Evolutionary conservation across 2,888 invertebrate species (phyloP), one percentile per base, ranked within the genome.

Genomic region (Coleophora flavipennella): DNA sequence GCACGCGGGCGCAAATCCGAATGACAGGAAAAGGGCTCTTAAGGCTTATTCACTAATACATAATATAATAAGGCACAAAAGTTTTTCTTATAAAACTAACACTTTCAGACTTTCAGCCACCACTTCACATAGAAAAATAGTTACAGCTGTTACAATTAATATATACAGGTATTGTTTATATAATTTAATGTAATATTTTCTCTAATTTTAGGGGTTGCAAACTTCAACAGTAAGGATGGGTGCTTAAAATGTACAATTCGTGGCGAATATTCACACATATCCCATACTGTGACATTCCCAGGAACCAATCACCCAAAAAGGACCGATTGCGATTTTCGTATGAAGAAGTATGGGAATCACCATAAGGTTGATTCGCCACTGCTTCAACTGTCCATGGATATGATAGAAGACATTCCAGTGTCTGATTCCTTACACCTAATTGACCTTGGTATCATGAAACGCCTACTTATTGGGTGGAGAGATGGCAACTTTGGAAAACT

Each of bases 331-430:
- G 42, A 42, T 12, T 57, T 57, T 38, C 35, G 53, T 6, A 6
- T 10, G 1, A 52, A 50, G 35, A 48, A 39, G 9, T 50, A 57
- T 35, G 50, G 44, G 3, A 1, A 7, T 8, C 54, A 54, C 29
- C 53, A 54, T 25, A 57, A 57, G 28, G 0, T 1, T 0, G 51
- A 53, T 27, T 48, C 53, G 1, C 53, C 50, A 1, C 26, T 54
- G 2, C 20, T 53, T 6, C 13, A 44, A 31, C 27, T 55, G 1
- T 40, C 39, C 0, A 53, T 57, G 6, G 47, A 55, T 31, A 55
- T 55, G 52, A 32, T 56, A 8, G 36, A 55, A 39, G 48, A 50
- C 33, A 44, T 59, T 39, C 50, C 51, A 0, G 51, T 59, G 7
- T 34, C 40, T 1, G 55, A 56, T 36, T 52, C 53, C 0, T 32